These are phyloP conservation scores for Bubo scandiacus DNA, from an alignment of 2,113 vertebrate genomes.

Conservation along the genomic window DNA sequence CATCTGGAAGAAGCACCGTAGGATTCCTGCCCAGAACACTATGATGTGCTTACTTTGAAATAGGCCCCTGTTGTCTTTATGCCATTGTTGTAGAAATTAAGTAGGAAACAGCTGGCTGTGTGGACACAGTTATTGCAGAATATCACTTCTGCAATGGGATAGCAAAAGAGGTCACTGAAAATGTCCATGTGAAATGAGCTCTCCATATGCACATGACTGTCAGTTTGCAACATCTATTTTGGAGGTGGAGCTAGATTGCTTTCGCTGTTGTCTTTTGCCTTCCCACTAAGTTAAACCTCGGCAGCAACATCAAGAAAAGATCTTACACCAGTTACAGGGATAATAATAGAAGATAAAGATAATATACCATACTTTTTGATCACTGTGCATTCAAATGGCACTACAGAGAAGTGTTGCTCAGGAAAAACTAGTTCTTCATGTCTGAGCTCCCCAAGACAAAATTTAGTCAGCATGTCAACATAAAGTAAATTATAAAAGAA, in stretches of 20 bases:
- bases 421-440: not conserved
- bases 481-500: not conserved
- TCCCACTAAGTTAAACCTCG: not conserved
- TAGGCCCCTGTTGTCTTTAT: not conserved
- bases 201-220: not conserved
- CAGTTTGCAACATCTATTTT: not conserved
- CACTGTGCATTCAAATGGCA: not conserved
- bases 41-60: not conserved
- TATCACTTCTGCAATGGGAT: slow-evolving; percentile 6
- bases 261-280: not conserved
- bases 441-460: not conserved
- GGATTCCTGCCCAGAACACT: slow-evolving; percentile 11
- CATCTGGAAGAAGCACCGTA: slow-evolving; percentile 16
- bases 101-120: slow-evolving; percentile 29
- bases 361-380: not conserved
- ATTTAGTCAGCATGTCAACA: not conserved
- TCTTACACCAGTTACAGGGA: not conserved
- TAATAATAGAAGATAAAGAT: not conserved
- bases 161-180: slow-evolving; percentile 10
- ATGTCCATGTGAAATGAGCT: not conserved
- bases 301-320: not conserved
- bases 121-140: slow-evolving; percentile 37
- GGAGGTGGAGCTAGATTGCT: not conserved
- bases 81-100: slow-evolving; percentile 6
- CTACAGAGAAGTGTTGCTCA: not conserved